These are phyloP conservation scores for Callinectes sapidus DNA, from an alignment of 2,888 invertebrate genomes.

Conservation along the genomic window DNA sequence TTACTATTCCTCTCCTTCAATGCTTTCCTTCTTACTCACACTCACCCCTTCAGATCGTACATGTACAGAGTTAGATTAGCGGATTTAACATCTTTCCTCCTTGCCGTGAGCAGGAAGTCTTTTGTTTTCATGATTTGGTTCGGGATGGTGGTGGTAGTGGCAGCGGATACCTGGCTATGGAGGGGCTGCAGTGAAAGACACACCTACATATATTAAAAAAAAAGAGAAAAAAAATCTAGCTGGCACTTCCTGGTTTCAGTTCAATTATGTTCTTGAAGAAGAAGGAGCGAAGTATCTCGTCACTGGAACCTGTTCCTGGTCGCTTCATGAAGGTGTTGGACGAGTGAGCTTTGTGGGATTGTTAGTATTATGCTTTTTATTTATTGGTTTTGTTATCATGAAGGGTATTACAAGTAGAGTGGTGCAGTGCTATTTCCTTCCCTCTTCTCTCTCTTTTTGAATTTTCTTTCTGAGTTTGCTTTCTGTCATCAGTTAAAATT, in stretches of 20 bases:
- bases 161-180: too few relatives aligned
- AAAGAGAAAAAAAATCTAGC: not conserved
- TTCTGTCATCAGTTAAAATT: too few relatives aligned
- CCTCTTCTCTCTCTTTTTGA: not conserved
- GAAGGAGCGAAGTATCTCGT: slow-evolving; percentile 16
- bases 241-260: not conserved
- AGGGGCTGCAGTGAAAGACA: too few relatives aligned
- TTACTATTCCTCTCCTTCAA: not conserved
- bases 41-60: not conserved
- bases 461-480: not conserved
- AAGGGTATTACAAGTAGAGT: not conserved
- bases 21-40: not conserved
- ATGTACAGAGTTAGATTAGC: too few relatives aligned
- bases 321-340: not conserved
- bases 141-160: too few relatives aligned
- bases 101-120: too few relatives aligned
- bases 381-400: not conserved
- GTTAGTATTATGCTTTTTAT: not conserved
- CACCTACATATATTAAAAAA: not conserved
- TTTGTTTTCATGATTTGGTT: too few relatives aligned
- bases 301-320: not conserved
- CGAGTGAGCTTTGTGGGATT: not conserved
- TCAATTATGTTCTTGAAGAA: not conserved
- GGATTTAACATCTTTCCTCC: too few relatives aligned
- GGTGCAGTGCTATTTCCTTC: not conserved